Percentiles rank a stretch among this genome's conserved stretches.
Evolutionary conservation across 1,140 invertebrate genomes (phyloP).

Genomic region (Drosophila kurseongensis): DNA sequence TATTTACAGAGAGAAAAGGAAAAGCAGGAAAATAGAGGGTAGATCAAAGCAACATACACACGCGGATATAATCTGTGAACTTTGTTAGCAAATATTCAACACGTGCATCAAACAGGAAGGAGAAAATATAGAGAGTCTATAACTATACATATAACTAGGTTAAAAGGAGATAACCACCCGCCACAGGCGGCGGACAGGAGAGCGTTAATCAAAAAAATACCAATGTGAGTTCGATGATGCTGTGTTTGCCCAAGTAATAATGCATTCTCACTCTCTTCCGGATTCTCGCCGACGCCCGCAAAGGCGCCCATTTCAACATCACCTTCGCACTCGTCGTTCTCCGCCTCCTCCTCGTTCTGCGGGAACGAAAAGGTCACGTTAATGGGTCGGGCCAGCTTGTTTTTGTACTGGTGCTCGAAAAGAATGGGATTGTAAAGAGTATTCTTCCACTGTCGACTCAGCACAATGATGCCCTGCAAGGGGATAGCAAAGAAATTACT

Average conservation of each 20-base stretch:
- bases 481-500: conserved; percentile 27
- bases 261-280: conserved; percentile 85
- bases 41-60: conserved; percentile 22
- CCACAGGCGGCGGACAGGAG: conserved; percentile 48
- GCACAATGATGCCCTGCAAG: conserved; percentile 92
- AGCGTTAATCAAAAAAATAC: conserved; percentile 85
- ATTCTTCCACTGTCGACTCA: conserved; percentile 98
- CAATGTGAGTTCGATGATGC: conserved; percentile 85
- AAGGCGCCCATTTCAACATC: conserved; percentile 82
- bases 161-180: conserved; percentile 57
- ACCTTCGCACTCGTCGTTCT: conserved; percentile 82
- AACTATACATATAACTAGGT: conserved; percentile 68
- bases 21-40: conserved; percentile 17
- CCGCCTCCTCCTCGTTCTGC: conserved; percentile 89
- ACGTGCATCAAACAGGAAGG: conserved; percentile 41
- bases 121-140: conserved; percentile 33
- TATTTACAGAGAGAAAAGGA: conserved; percentile 11
- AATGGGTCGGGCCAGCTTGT: conserved; percentile 91
- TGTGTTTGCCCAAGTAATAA: conserved; percentile 85
- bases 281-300: conserved; percentile 81
- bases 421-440: conserved; percentile 96
- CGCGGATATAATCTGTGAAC: conserved; percentile 15
- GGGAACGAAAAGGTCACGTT: conserved; percentile 95
- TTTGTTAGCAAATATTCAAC: conserved; percentile 37
- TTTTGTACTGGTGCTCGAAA: conserved; percentile 95